Evolutionary conservation across 2,113 vertebrate species (phyloP).

Genomic region (Etia nguti): DNA sequence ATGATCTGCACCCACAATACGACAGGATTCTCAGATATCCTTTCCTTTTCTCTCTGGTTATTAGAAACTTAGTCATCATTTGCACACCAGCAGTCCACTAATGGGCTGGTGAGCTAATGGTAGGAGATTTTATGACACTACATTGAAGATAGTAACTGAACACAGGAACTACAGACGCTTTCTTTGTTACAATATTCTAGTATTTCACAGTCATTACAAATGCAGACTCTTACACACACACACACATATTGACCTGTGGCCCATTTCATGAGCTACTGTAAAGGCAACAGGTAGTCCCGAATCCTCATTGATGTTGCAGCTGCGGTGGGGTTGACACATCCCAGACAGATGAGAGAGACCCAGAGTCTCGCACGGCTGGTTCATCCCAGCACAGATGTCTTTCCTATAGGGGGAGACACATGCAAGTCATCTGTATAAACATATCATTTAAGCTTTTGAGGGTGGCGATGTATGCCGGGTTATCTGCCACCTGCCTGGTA

Average conservation of each 20-base stretch:
- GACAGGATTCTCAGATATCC: not conserved
- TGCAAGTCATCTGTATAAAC: not conserved
- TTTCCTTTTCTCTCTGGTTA: not conserved
- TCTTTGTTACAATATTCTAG: not conserved
- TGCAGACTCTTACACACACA: not conserved
- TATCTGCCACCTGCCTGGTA: constrained; percentile 77
- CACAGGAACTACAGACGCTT: not conserved
- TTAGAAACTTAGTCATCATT: constrained; percentile 10
- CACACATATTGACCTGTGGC: constrained; percentile 82
- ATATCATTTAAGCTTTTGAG: not conserved
- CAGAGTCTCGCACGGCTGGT: constrained; percentile 92
- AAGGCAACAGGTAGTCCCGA: constrained; percentile 93
- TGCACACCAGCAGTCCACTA: not conserved
- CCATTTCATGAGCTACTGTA: constrained; percentile 94
- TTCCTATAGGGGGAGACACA: constrained; percentile 74
- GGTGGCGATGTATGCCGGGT: not conserved
- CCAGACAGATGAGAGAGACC: constrained; percentile 96
- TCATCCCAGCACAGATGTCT: constrained; percentile 92
- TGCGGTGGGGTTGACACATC: constrained; percentile 94
- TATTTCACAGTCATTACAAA: not conserved
- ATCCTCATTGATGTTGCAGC: constrained; percentile 98
- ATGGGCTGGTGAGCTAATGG: not conserved
- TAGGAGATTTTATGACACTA: not conserved
- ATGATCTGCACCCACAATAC: not conserved
- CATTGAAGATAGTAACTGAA: not conserved